Conservation (phyloP, 2,113 vertebrate species). For the Forbesichthys papilliferus region DNA sequence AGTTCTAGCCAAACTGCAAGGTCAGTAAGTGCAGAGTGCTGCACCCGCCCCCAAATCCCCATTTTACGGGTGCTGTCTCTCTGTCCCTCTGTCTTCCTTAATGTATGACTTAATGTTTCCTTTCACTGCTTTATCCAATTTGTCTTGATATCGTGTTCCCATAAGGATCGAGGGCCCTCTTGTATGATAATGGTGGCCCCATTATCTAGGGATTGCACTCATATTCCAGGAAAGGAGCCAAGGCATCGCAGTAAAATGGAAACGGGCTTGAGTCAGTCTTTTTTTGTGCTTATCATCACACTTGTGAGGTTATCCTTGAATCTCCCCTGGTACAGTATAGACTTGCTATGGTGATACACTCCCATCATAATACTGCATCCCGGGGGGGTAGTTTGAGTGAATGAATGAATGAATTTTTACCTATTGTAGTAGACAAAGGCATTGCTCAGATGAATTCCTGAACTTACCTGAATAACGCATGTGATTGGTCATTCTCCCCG, state of each 20-base stretch:
- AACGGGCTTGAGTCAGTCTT: constrained; percentile 3
- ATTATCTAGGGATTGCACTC: constrained; percentile 29
- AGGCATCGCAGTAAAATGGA: constrained; percentile 24
- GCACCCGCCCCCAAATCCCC: not conserved
- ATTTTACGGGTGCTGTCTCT: not conserved
- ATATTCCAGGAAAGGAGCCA: constrained; percentile 31
- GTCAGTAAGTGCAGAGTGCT: not conserved
- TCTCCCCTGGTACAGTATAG: constrained; percentile 7
- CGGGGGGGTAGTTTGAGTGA: constrained; percentile 19
- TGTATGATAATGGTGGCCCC: constrained; percentile 31
- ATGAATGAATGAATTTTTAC: no score
- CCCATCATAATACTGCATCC: constrained; percentile 1
- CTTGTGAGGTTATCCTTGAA: constrained; percentile 14
- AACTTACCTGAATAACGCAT: no score
- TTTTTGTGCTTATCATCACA: constrained; percentile 20
- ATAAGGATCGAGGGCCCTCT: constrained; percentile 7
- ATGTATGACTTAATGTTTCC: constrained; percentile 24
- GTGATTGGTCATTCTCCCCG: no score
- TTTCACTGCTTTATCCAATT: constrained; percentile 35
- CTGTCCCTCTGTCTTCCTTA: not conserved
- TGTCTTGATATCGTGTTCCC: constrained; percentile 29
- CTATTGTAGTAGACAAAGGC: no score
- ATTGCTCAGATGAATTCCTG: no score
- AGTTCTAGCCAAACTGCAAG: constrained; percentile 2
- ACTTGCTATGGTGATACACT: constrained; percentile 21